Conservation (phyloP, 2,797 vertebrate genomes). For the Allobates femoralis region DNA sequence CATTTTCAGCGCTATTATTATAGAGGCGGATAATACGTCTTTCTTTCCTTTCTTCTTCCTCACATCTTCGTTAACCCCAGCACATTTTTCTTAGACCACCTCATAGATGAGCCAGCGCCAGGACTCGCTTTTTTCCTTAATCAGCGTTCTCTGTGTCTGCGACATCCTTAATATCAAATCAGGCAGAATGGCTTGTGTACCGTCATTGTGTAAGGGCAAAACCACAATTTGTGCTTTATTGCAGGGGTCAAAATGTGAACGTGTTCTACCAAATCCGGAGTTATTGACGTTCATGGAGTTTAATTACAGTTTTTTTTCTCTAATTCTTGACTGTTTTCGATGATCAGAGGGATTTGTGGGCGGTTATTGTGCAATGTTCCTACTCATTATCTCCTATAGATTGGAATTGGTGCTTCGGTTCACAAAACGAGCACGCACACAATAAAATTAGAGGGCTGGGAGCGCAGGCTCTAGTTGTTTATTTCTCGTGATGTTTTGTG, state of each 20-base stretch:
- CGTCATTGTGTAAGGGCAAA: conserved; percentile 18
- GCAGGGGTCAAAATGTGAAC: background rate
- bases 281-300: background rate
- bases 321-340: background rate
- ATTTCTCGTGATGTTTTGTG: conserved; percentile 17
- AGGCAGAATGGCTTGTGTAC: background rate
- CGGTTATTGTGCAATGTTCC: background rate
- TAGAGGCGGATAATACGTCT: background rate
- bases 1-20: background rate
- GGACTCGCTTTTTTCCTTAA: conserved; percentile 36
- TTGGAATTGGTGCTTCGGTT: background rate
- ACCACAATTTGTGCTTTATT: background rate
- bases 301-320: background rate
- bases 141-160: conserved; percentile 25
- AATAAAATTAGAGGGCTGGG: conserved; percentile 11
- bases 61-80: conserved; percentile 19
- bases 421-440: background rate
- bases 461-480: conserved; percentile 11
- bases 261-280: background rate
- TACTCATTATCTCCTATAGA: background rate
- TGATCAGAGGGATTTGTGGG: background rate
- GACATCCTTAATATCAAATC: conserved; percentile 22
- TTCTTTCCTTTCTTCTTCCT: conserved; percentile 25
- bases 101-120: conserved; percentile 48
- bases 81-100: conserved; percentile 52